A percentile compares a stretch with the other conserved stretches of the same genome.
Conservation (phyloP, 2,113 vertebrate genomes). For the Chrysemys picta region DNA sequence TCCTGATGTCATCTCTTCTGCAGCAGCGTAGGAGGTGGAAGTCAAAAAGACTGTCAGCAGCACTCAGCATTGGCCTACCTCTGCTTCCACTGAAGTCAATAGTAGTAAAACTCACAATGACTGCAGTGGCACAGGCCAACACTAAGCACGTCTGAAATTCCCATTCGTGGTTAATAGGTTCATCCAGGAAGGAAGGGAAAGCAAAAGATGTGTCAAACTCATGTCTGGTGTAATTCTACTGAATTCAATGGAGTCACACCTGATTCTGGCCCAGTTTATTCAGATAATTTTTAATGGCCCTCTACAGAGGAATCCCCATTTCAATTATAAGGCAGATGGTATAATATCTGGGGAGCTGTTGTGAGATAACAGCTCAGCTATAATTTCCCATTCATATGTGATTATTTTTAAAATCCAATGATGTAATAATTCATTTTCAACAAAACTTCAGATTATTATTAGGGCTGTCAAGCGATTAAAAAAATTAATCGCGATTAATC, state of each 20-base stretch:
- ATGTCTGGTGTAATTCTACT: neutral
- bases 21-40: neutral
- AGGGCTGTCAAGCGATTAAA: no score
- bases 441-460: neutral
- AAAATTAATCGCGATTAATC: no score
- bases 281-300: neutral
- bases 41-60: neutral
- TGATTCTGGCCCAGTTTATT: neutral
- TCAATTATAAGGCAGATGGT: neutral
- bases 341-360: neutral
- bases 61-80: neutral
- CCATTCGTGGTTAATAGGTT: neutral
- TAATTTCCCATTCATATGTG: neutral
- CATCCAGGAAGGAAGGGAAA: neutral
- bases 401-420: neutral
- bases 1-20: neutral
- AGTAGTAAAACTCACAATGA: accelerated
- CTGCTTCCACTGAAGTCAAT: neutral
- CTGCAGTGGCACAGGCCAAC: neutral
- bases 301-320: neutral
- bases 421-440: neutral
- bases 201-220: neutral
- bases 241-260: neutral
- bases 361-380: neutral
- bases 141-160: accelerated